These are phyloP conservation scores for Talpa occidentalis DNA, from an alignment of 2,113 vertebrate species.

Conservation along the genomic window DNA sequence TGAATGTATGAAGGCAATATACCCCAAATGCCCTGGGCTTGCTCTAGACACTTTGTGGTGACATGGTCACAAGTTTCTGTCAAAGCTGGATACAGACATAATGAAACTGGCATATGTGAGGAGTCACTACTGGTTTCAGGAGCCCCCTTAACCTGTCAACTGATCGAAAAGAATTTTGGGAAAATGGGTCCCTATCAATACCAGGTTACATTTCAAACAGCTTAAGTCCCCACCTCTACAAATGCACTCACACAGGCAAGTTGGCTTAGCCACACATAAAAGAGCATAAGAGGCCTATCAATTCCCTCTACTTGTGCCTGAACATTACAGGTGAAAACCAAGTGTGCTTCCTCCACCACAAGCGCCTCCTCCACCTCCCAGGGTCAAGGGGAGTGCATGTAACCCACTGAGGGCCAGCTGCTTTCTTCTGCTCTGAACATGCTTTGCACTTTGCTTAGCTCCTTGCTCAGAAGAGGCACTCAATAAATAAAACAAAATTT, in stretches of 20 bases:
- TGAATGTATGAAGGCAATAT: background rate
- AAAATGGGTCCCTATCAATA: background rate
- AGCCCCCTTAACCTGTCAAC: background rate
- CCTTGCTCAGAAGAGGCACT: background rate
- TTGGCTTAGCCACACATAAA: background rate
- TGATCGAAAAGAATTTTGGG: background rate
- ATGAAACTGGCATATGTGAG: background rate
- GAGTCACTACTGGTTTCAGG: background rate
- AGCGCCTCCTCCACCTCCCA: background rate
- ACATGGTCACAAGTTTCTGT: background rate
- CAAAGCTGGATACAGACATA: background rate
- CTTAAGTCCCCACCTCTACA: background rate
- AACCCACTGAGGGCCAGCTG: background rate
- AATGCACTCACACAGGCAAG: background rate
- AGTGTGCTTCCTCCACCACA: background rate
- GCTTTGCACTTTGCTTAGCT: background rate
- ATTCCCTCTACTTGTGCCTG: background rate
- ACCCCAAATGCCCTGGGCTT: background rate
- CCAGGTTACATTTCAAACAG: background rate
- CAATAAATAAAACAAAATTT: slow-evolving; percentile 38
- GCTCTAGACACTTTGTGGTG: background rate
- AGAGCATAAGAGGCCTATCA: background rate
- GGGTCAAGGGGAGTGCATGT: background rate
- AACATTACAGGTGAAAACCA: background rate
- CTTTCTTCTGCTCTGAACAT: background rate